Evolutionary conservation across 2,797 vertebrate species (phyloP).

Genomic region (Darevskia mixta): DNA sequence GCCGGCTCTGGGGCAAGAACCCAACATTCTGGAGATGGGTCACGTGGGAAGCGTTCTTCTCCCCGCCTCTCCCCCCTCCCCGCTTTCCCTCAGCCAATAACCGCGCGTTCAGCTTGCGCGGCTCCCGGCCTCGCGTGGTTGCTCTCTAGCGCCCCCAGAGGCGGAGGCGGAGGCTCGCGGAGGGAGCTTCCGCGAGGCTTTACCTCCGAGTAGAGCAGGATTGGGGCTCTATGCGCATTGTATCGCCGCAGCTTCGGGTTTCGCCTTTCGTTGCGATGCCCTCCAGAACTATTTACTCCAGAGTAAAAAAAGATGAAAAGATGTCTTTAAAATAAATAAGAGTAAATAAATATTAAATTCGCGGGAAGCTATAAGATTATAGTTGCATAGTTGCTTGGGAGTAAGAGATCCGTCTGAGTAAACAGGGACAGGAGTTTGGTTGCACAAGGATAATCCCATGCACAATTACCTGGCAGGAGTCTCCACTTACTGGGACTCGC

Average conservation of each 20-base stretch:
- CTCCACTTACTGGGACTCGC: not conserved
- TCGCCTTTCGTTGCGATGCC: not conserved
- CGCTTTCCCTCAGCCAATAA: not conserved
- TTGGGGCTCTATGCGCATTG: not conserved
- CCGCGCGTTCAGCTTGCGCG: not conserved
- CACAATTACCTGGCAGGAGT: not conserved
- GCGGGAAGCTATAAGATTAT: not conserved
- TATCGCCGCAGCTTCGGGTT: not conserved
- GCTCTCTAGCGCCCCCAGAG: not conserved
- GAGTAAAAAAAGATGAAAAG: not conserved
- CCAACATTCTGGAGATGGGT: not conserved
- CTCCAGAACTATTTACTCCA: not conserved
- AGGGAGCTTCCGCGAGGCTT: too few species aligned
- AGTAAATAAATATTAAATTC: not conserved
- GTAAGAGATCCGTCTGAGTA: not conserved
- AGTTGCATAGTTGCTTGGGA: not conserved
- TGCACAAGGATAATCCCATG: not conserved
- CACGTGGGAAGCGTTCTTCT: not conserved
- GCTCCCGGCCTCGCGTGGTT: too few species aligned
- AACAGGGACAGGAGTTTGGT: not conserved
- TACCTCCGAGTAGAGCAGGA: not conserved
- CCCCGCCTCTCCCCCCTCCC: too few species aligned
- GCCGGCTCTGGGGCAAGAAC: conserved; percentile 1
- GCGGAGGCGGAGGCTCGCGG: not conserved
- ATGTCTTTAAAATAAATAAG: not conserved